Evolutionary conservation across 2,113 vertebrate genomes (phyloP), one percentile per base, ranked within the genome.

Genomic region (Agapornis roseicollis): DNA sequence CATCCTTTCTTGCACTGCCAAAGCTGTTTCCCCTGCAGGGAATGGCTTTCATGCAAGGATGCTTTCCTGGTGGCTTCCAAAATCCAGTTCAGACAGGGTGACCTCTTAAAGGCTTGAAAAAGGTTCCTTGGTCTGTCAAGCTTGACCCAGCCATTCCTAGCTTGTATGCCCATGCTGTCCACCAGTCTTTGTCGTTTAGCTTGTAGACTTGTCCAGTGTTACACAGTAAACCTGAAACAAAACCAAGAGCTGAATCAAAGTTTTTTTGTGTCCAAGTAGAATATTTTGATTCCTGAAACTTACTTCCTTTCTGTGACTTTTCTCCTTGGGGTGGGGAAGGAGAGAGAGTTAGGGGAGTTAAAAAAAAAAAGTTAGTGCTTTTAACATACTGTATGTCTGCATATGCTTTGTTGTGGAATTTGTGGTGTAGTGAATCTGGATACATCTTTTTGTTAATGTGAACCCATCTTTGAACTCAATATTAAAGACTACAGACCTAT

Each of bases 381-480:
- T 77, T 80, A 85, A 28, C 6, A 42, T 5, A 24, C 25, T 65
- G 37, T 64, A 50, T 66, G 23, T 81, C 31, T 81, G 11, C 17
- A 12, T 60, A 16, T 61, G 29, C 64, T 89, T 92, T 89, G 50
- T 80, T 95, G 76, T 89, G 91, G 53, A 33, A 66, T 72, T 35
- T 0, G 4, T 69, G 53, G 63, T 58, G 53, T 28, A 35, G 33
- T 50, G 31, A 61, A 74, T 78, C 33, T 56, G 55, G 28, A 88
- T 69, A 15, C 28, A 47, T 65, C 22, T 74, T 95, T 93, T 74
- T 71, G 18, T 84, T 53, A 87, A 85, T 13, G 29, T 66, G 20
- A 88, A 53, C 11, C 3, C 25, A 63, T 55, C 63, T 94, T 93
- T 85, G 68, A 91, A 78, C 55, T 78, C 18, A 7, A 63, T 81